phyloP scores from a whole-genome alignment of 2,113 vertebrate genomes.

The Taurulus bubalis region DNA sequence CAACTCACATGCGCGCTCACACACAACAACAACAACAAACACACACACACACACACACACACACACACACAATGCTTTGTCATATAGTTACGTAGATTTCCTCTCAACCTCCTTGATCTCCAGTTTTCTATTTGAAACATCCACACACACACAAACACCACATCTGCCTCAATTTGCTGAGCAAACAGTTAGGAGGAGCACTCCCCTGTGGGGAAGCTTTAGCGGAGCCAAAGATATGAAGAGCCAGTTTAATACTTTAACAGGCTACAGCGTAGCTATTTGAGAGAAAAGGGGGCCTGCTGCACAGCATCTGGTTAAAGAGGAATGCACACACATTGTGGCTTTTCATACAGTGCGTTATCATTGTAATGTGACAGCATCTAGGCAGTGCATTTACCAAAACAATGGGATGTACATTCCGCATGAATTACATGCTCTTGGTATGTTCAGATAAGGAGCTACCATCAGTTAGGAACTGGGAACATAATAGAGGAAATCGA shows the following conservation, averaged over 20 bases:
- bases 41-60: background rate
- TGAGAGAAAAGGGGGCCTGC: slow-evolving; percentile 39
- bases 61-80: slow-evolving; percentile 20
- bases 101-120: slow-evolving; percentile 8
- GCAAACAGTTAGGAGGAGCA: slow-evolving; percentile 73
- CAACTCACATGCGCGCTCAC: background rate
- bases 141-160: slow-evolving; percentile 27
- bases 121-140: slow-evolving; percentile 36
- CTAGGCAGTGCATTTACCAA: slow-evolving; percentile 19
- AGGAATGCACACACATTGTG: slow-evolving; percentile 31
- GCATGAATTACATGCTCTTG: slow-evolving; percentile 35
- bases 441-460: slow-evolving; percentile 43
- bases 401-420: slow-evolving; percentile 29
- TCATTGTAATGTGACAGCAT: slow-evolving; percentile 31
- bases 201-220: slow-evolving; percentile 71
- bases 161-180: slow-evolving; percentile 75
- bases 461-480: slow-evolving; percentile 34
- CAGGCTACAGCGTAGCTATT: slow-evolving; percentile 61
- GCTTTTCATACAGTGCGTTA: slow-evolving; percentile 35
- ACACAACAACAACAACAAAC: slow-evolving; percentile 14
- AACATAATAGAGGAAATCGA: slow-evolving; percentile 39
- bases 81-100: background rate
- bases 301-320: slow-evolving; percentile 56
- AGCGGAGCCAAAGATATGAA: slow-evolving; percentile 68
- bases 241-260: slow-evolving; percentile 70